A percentile compares a stretch with the other conserved stretches of the same genome.
These are phyloP conservation scores for Meriones unguiculatus DNA, from an alignment of 2,113 vertebrate species.

Conservation along the genomic window DNA sequence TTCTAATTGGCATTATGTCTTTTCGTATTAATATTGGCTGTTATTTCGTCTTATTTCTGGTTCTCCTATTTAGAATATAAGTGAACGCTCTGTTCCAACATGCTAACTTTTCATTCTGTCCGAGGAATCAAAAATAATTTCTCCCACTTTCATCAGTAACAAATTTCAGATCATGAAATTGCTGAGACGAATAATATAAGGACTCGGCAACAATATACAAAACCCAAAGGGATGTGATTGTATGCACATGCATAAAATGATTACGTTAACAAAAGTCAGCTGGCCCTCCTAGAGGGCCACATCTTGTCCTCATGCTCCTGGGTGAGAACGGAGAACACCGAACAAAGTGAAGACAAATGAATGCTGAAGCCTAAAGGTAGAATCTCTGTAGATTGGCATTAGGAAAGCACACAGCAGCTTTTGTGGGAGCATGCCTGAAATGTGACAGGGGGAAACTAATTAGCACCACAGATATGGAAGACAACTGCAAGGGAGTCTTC, in stretches of 20 bases:
- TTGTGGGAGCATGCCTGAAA: neutral
- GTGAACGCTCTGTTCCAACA: constrained; percentile 39
- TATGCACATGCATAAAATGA: neutral
- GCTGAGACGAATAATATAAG: neutral
- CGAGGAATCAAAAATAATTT: constrained; percentile 36
- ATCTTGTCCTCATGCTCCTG: neutral
- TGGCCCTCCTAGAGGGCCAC: neutral
- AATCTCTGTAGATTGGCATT: neutral
- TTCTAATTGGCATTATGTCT: constrained; percentile 10
- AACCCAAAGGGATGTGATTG: constrained; percentile 20
- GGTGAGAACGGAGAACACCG: neutral
- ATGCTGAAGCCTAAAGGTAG: neutral
- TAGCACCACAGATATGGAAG: neutral
- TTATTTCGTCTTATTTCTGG: neutral
- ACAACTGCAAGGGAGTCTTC: neutral
- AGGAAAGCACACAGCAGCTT: neutral
- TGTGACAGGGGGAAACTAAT: neutral
- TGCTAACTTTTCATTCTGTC: constrained; percentile 8
- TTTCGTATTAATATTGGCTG: constrained; percentile 50
- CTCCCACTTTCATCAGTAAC: neutral
- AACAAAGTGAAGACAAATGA: neutral
- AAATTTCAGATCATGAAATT: constrained; percentile 21
- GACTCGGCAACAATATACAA: neutral
- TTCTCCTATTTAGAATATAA: constrained; percentile 45
- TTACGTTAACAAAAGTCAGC: neutral